Conservation (phyloP, 2,888 invertebrate species). For the Muscina levida region DNA sequence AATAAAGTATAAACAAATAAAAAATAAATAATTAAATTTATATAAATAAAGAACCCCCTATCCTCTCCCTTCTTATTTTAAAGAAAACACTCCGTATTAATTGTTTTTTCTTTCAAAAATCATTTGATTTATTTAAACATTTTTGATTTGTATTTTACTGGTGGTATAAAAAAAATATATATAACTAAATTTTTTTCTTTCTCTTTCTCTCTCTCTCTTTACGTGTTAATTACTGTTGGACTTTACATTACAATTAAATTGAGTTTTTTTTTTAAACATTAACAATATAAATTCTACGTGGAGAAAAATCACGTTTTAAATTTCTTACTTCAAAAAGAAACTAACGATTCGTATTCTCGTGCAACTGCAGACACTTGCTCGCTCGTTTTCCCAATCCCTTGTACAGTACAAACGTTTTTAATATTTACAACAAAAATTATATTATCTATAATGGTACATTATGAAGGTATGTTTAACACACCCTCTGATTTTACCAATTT, state of each 20-base stretch:
- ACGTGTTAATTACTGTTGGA: background rate
- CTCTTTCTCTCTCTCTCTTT: too few relatives aligned
- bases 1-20: too few relatives aligned
- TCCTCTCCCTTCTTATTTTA: too few relatives aligned
- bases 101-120: too few relatives aligned
- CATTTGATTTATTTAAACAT: background rate
- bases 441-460: too few relatives aligned
- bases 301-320: conserved; percentile 26
- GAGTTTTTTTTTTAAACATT: conserved; percentile 1
- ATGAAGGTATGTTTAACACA: too few relatives aligned
- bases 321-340: conserved; percentile 29
- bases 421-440: too few relatives aligned
- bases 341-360: conserved; percentile 25
- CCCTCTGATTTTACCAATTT: conserved; percentile 64
- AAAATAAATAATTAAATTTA: too few relatives aligned
- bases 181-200: background rate
- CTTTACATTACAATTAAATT: conserved; percentile 2
- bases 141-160: conserved; percentile 3
- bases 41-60: too few relatives aligned
- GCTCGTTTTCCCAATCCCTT: conserved; percentile 1
- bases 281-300: conserved; percentile 13
- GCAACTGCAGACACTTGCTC: too few relatives aligned
- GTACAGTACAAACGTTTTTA: too few relatives aligned
- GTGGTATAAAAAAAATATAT: conserved; percentile 16
- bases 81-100: too few relatives aligned